Evolutionary conservation across 2,797 vertebrate genomes (phyloP), one percentile per base, ranked within the genome.

Genomic region (Pelobates cultripes): DNA sequence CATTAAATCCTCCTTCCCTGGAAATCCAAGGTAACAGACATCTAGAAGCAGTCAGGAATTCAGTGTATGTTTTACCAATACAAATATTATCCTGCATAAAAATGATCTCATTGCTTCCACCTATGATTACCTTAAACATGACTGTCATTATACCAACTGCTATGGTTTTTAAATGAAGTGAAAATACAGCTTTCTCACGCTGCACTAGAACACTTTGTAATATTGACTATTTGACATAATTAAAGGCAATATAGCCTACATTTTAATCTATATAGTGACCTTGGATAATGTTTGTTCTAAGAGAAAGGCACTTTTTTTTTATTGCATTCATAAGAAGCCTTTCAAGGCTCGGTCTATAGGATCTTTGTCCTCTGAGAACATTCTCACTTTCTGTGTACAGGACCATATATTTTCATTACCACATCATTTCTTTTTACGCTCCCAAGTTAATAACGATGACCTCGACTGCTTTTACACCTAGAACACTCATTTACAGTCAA

Each of bases 321-420:
- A 83, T 60, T 41, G 51, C 55, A 6, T 78, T 75, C 69, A 74
- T 75, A 83, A 70, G 75, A 82, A 47, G 45, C 66, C 7, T 2
- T 73, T 51, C 53, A 17, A 15, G 41, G 57, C 80, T 43, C 14
- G 2, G n/a, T 64, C 63, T 70, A 79, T 78, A 79, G 77, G 71
- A 78, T 78, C 81, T 84, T 83, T 84, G 82, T 84, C 82, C 82
- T 84, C 72, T 79, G 71, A 79, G 44, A 84, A 79, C 72, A 84
- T 79, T 69, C 61, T 73, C 72, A 79, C 82, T 83, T 70, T 51
- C 72, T 79, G 72, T 83, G 82, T 78, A 83, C 77, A 75, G 82
- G 77, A 73, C 61, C 80, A 82, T 82, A 82, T 82, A 77, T 82
- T 82, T 83, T 83, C 82, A 84, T 84, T 84, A 84, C 82, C 73